phyloP scores from a whole-genome alignment of 2,888 invertebrate genomes.

The Kryphioiulus occultus region DNA sequence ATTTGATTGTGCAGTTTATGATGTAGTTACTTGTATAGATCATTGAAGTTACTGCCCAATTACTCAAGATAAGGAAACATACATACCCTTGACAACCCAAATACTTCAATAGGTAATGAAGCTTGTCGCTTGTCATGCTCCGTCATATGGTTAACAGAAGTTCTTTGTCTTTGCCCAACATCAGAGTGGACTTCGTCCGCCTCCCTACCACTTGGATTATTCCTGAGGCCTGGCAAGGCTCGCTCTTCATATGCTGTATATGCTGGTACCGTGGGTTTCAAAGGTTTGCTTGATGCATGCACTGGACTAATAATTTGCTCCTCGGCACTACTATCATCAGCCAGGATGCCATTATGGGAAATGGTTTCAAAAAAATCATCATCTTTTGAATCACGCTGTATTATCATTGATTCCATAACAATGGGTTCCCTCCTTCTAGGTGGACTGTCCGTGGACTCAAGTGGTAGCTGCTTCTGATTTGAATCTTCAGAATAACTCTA shows the following conservation, averaged over 20 bases:
- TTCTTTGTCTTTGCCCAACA: slow-evolving; percentile 58
- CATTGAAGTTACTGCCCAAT: too few relatives aligned
- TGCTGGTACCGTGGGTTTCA: slow-evolving; percentile 66
- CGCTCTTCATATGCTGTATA: slow-evolving; percentile 89
- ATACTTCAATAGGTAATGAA: slow-evolving; percentile 86
- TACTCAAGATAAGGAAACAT: background rate
- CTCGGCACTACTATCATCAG: background rate
- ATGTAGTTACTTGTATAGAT: too few relatives aligned
- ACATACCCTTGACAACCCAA: slow-evolving; percentile 84
- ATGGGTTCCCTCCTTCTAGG: background rate
- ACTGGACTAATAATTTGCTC: background rate
- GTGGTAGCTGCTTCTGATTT: background rate
- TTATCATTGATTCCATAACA: slow-evolving; percentile 20
- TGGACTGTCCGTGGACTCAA: background rate
- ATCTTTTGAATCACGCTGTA: slow-evolving; percentile 7
- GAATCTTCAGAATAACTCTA: background rate
- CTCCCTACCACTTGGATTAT: slow-evolving; percentile 50
- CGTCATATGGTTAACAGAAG: slow-evolving; percentile 60
- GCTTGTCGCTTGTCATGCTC: slow-evolving; percentile 70
- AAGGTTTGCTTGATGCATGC: background rate
- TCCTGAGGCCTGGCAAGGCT: slow-evolving; percentile 69
- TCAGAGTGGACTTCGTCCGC: slow-evolving; percentile 50
- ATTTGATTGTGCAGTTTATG: too few relatives aligned
- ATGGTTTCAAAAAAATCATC: background rate
- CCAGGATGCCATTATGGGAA: background rate